Percentiles rank a stretch among this genome's conserved stretches.
Evolutionary conservation across 2,113 vertebrate genomes (phyloP).

Genomic region (Callaeas wilsoni): DNA sequence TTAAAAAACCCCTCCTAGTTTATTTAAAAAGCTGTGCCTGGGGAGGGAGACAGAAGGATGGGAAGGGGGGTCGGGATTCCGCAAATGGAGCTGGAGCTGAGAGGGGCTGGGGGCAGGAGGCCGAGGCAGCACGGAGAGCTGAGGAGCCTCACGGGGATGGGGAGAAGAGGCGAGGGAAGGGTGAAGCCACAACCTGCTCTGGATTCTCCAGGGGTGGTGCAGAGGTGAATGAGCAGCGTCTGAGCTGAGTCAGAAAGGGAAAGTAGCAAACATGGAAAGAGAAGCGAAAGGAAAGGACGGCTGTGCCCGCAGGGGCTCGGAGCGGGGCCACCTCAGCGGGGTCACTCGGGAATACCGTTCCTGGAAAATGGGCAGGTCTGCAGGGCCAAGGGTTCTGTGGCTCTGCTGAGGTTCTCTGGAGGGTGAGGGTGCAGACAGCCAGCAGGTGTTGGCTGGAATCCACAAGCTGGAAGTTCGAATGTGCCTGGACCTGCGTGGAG

Average conservation of each 20-base stretch:
- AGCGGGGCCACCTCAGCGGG: not conserved
- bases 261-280: not conserved
- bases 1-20: fast-evolving
- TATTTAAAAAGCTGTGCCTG: not conserved
- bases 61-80: not conserved
- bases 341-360: not conserved
- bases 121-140: not conserved
- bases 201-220: not conserved
- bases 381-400: not conserved
- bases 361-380: not conserved
- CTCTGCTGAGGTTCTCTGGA: not conserved
- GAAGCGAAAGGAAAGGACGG: fast-evolving
- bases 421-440: not conserved
- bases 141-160: not conserved
- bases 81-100: not conserved
- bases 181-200: not conserved
- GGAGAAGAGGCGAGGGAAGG: not conserved
- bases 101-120: not conserved
- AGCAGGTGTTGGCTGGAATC: not conserved
- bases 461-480: not conserved
- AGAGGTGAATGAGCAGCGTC: not conserved
- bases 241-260: not conserved
- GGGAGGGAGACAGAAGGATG: not conserved
- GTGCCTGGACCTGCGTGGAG: not conserved
- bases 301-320: fast-evolving